Conservation (phyloP, 37 sponge, comb jelly and placozoan species). For the Crambe crambe region DNA sequence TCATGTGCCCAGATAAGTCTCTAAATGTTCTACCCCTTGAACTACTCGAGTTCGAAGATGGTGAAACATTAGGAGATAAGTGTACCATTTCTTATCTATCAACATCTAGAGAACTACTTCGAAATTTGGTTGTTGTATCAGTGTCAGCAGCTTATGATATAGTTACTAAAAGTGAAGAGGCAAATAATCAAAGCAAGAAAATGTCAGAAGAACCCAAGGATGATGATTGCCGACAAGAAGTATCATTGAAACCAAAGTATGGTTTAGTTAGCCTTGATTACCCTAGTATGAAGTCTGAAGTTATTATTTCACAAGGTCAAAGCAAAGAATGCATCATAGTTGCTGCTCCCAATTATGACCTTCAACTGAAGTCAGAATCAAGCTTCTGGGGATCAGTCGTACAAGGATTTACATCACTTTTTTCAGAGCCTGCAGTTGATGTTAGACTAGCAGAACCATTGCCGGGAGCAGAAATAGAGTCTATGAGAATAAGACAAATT, state of each 20-base stretch:
- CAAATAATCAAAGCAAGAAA: too few relatives aligned
- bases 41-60: conserved; percentile 15
- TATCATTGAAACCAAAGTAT: background rate
- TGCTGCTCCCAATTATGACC: too few relatives aligned
- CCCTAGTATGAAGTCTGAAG: background rate
- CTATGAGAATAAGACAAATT: conserved; percentile 3
- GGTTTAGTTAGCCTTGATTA: background rate
- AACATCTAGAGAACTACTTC: conserved; percentile 24
- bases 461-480: conserved; percentile 10
- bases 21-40: conserved; percentile 30
- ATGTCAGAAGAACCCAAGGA: too few relatives aligned
- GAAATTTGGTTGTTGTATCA: background rate
- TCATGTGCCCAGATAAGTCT: conserved; percentile 33
- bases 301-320: background rate
- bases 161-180: conserved; percentile 3
- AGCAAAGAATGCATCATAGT: conserved; percentile 27
- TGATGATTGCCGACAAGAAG: background rate
- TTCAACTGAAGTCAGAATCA: too few relatives aligned
- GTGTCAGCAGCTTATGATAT: background rate
- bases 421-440: conserved; percentile 8
- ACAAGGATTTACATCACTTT: too few relatives aligned
- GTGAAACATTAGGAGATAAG: conserved; percentile 11
- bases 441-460: background rate
- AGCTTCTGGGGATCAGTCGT: too few relatives aligned
- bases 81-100: conserved; percentile 10